A percentile compares a stretch with the other conserved stretches of the same genome.
Conservation (phyloP, 2,113 vertebrate genomes). For the Eudyptes chrysolophus region DNA sequence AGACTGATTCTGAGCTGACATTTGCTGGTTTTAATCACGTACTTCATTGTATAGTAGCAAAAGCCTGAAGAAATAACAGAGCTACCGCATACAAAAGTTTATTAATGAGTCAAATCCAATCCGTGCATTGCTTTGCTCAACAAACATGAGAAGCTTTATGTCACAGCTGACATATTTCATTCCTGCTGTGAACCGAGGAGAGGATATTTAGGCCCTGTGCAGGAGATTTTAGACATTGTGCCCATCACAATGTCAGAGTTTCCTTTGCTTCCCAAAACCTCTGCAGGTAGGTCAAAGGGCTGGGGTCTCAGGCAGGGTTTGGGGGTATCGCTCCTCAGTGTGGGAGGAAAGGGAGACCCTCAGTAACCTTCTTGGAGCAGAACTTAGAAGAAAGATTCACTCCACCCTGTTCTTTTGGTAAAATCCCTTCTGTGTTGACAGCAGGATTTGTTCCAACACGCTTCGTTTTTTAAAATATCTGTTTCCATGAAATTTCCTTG, state of each 20-base stretch:
- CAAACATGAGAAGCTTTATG: not conserved
- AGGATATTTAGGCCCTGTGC: not conserved
- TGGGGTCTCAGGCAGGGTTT: not conserved
- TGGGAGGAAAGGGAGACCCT: not conserved
- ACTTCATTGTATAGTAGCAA: not conserved
- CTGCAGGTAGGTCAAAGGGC: not conserved
- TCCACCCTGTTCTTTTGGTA: not conserved
- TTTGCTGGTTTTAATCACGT: not conserved
- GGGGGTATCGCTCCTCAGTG: rapidly evolving
- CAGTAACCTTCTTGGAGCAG: not conserved
- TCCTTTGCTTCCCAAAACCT: not conserved
- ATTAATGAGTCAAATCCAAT: not conserved
- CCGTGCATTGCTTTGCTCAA: not conserved
- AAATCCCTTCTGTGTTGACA: not conserved
- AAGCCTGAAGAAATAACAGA: not conserved
- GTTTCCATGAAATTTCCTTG: not conserved
- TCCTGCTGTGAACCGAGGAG: not conserved
- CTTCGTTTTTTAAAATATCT: not conserved
- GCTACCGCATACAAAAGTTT: not conserved
- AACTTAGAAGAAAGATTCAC: not conserved
- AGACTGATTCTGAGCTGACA: not conserved
- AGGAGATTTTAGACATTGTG: not conserved
- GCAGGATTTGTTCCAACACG: not conserved
- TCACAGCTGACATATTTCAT: not conserved
- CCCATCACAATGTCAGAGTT: not conserved